Percentiles rank a stretch among this genome's conserved stretches.
Evolutionary conservation across 1,140 invertebrate species (phyloP).

Genomic region (Tribolium castaneum): DNA sequence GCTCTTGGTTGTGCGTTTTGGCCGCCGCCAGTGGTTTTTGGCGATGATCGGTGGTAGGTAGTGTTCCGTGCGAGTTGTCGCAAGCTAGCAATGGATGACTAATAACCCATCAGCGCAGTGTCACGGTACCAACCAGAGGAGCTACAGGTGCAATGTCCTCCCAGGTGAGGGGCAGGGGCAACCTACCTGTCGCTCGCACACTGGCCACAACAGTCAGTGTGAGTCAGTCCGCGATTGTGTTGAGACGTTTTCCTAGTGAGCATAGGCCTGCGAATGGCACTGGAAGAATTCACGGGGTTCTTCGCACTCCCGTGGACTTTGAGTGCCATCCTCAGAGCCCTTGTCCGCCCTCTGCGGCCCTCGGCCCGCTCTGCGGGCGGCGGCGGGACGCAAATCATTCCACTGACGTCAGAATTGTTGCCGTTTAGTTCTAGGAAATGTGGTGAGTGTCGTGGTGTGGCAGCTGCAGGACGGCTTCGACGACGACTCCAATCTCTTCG

Average conservation of each 20-base stretch:
- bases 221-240: constrained; percentile 54
- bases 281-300: constrained; percentile 64
- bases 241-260: constrained; percentile 22
- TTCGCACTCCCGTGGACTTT: constrained; percentile 62
- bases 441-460: constrained; percentile 38
- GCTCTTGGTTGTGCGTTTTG: neutral
- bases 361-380: neutral
- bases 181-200: constrained; percentile 58
- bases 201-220: constrained; percentile 54
- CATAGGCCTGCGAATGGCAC: constrained; percentile 63
- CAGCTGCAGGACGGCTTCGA: neutral
- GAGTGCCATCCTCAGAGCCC: constrained; percentile 62
- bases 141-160: constrained; percentile 62
- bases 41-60: constrained; percentile 44
- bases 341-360: constrained; percentile 33
- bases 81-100: constrained; percentile 58
- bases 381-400: constrained; percentile 16
- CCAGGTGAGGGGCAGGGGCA: constrained; percentile 55
- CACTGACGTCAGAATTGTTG: constrained; percentile 38
- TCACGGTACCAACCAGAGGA: constrained; percentile 56
- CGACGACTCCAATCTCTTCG: neutral
- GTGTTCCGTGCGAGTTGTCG: constrained; percentile 59
- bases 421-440: constrained; percentile 39
- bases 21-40: neutral
- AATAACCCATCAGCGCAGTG: constrained; percentile 59